phyloP scores from a whole-genome alignment of 2,888 invertebrate species.

The Octonoba sinensis region DNA sequence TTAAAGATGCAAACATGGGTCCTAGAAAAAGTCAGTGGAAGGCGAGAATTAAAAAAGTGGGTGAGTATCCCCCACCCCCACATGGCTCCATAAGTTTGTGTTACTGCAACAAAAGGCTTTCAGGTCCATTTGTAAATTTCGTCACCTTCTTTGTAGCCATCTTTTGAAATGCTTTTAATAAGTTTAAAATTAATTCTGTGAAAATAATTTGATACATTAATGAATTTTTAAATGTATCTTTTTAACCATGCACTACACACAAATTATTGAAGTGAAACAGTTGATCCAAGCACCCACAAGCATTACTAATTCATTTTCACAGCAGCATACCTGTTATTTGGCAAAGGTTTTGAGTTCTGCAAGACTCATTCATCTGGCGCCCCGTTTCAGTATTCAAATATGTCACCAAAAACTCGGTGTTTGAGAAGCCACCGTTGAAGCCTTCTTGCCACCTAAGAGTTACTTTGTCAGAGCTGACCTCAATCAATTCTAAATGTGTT shows the following conservation, averaged over 20 bases:
- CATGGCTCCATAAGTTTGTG: too few relatives aligned
- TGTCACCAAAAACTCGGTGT: constrained; percentile 77
- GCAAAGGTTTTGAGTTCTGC: constrained; percentile 87
- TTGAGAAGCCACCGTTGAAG: constrained; percentile 88
- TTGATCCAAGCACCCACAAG: background rate
- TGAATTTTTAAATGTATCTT: background rate
- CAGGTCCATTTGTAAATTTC: too few relatives aligned
- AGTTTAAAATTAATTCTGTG: background rate
- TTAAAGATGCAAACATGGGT: too few relatives aligned
- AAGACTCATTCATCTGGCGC: constrained; percentile 71
- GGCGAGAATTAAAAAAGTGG: too few relatives aligned
- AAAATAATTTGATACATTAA: background rate
- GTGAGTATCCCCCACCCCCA: too few relatives aligned
- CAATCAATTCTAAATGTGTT: constrained; percentile 79
- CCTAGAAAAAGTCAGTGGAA: too few relatives aligned
- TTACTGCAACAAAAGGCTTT: too few relatives aligned
- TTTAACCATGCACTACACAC: background rate
- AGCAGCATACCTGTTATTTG: constrained; percentile 78
- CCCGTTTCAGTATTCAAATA: constrained; percentile 86
- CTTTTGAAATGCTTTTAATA: too few relatives aligned
- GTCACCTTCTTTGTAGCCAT: too few relatives aligned
- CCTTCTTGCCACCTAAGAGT: constrained; percentile 89
- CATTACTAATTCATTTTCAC: too few relatives aligned
- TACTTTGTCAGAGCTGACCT: constrained; percentile 84
- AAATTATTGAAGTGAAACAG: background rate